A percentile compares a stretch with the other conserved stretches of the same genome.
These are phyloP conservation scores for Sinella curviseta DNA, from an alignment of 1,140 invertebrate genomes.

Conservation along the genomic window DNA sequence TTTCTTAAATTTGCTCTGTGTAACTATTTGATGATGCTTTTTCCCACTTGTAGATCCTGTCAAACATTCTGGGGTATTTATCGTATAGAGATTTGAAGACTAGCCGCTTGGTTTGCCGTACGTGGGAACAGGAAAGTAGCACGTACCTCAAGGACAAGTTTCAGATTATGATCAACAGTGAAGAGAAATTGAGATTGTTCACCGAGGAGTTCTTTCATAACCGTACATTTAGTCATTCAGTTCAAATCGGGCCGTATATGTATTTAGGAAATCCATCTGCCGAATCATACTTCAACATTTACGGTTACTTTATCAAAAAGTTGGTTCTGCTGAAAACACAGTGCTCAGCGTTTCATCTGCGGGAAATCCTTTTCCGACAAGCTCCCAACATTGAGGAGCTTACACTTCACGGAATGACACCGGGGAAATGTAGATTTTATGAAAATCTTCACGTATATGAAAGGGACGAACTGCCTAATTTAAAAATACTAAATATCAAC, in stretches of 20 bases:
- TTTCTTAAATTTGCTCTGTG: not conserved
- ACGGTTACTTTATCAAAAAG: conserved; percentile 24
- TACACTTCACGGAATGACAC: conserved; percentile 29
- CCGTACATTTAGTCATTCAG: conserved; percentile 28
- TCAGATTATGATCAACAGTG: conserved; percentile 34
- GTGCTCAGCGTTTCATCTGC: conserved; percentile 30
- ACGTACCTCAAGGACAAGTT: conserved; percentile 28
- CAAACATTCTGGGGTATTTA: conserved; percentile 27
- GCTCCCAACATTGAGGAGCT: conserved; percentile 29
- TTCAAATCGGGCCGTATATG: conserved; percentile 38
- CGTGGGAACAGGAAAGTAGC: conserved; percentile 31
- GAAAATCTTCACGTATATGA: conserved; percentile 29
- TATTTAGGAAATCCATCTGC: conserved; percentile 25
- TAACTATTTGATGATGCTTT: not conserved
- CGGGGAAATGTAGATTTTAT: conserved; percentile 26
- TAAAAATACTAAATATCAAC: conserved; percentile 33
- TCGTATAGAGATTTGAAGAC: conserved; percentile 29
- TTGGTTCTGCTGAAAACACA: conserved; percentile 35
- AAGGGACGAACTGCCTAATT: not conserved
- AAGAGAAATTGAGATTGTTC: conserved; percentile 24
- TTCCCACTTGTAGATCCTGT: conserved; percentile 9
- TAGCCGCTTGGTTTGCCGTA: conserved; percentile 27
- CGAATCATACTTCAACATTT: conserved; percentile 28
- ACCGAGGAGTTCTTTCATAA: conserved; percentile 29
- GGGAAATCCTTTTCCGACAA: conserved; percentile 35